Conservation (phyloP, 2,888 invertebrate species). For the Callyntrura guangdongensis region DNA sequence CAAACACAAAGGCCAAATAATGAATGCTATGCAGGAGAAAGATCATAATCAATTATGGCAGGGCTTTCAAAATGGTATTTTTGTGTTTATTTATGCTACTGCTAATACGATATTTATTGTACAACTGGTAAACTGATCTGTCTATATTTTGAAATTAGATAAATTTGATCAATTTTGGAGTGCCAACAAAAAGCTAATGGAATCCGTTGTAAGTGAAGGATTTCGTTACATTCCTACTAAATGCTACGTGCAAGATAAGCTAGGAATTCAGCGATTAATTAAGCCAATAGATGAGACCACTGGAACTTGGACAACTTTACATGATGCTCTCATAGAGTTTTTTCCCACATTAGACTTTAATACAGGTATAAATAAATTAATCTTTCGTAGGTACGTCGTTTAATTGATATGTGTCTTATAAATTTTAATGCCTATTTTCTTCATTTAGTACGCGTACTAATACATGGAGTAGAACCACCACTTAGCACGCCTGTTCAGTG, state of each 20-base stretch:
- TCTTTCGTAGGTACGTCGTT: no score
- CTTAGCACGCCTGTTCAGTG: constrained; percentile 97
- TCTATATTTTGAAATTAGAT: constrained; percentile 88
- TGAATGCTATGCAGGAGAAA: constrained; percentile 97
- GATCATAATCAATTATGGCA: constrained; percentile 99
- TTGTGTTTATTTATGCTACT: neutral
- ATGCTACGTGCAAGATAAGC: constrained; percentile 90
- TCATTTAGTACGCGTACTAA: constrained; percentile 90
- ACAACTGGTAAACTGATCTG: neutral
- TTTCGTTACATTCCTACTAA: constrained; percentile 92
- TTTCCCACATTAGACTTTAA: constrained; percentile 87
- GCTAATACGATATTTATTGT: neutral
- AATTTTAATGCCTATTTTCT: neutral
- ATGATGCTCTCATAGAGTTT: constrained; percentile 90
- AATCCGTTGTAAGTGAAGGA: constrained; percentile 90
- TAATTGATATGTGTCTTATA: neutral
- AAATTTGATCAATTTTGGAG: constrained; percentile 99
- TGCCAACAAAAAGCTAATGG: constrained; percentile 98
- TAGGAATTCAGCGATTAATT: constrained; percentile 92
- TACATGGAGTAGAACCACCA: constrained; percentile 96
- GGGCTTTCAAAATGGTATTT: constrained; percentile 95
- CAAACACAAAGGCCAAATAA: constrained; percentile 96
- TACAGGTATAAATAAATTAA: constrained; percentile 66
- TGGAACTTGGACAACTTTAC: constrained; percentile 91
- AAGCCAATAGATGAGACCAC: constrained; percentile 90